Evolutionary conservation across 1,140 invertebrate species (phyloP).

Genomic region (Saxidomus purpurata): DNA sequence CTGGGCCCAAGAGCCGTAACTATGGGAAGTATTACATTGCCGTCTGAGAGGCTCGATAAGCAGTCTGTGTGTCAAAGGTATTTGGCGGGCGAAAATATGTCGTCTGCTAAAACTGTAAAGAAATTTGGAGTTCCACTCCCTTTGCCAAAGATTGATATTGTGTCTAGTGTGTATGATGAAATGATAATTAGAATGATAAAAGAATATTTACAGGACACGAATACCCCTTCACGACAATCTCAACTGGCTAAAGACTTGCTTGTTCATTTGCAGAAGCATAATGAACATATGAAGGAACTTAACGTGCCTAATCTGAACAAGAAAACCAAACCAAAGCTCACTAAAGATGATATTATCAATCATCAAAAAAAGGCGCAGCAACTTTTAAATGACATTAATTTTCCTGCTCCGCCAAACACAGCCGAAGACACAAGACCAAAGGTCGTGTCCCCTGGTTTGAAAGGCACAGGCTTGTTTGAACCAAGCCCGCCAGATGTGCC

Average conservation of each 20-base stretch:
- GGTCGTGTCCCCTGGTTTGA: not conserved
- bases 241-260: constrained; percentile 53
- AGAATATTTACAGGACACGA: constrained; percentile 61
- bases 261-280: constrained; percentile 58
- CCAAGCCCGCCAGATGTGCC: not conserved
- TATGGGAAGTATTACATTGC: constrained; percentile 54
- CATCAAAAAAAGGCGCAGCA: not conserved
- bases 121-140: constrained; percentile 30
- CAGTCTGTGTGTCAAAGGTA: constrained; percentile 56
- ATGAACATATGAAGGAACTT: constrained; percentile 59
- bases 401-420: constrained; percentile 47
- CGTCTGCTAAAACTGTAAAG: not conserved
- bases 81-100: constrained; percentile 37
- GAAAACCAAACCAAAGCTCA: not conserved
- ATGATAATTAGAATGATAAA: constrained; percentile 67
- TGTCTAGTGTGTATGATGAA: constrained; percentile 61
- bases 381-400: constrained; percentile 15
- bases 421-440: constrained; percentile 34
- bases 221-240: constrained; percentile 58
- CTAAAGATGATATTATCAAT: not conserved
- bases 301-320: constrained; percentile 54
- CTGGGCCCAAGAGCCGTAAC: constrained; percentile 31
- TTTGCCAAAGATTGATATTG: constrained; percentile 65
- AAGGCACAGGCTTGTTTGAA: not conserved
- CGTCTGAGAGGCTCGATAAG: constrained; percentile 32